A percentile compares a stretch with the other conserved stretches of the same genome.
These are phyloP conservation scores for Equus przewalskii DNA, from an alignment of 2,113 vertebrate species.

Conservation along the genomic window DNA sequence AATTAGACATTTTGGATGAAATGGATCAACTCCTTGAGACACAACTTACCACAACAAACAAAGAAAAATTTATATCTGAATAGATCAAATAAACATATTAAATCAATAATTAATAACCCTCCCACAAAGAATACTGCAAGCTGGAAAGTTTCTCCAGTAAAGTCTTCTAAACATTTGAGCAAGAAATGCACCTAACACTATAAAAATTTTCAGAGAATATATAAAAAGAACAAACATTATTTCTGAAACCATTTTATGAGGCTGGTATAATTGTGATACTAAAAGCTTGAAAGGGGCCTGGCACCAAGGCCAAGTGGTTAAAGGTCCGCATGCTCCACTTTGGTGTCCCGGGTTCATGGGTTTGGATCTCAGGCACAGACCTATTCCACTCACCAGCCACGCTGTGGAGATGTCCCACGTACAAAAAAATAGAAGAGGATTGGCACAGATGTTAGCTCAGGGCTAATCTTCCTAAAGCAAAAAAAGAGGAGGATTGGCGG, in stretches of 20 bases:
- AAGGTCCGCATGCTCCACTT: too few relatives aligned
- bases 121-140: not conserved
- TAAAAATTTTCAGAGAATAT: slow-evolving; percentile 6
- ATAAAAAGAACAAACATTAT: not conserved
- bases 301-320: too few relatives aligned
- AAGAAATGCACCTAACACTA: not conserved
- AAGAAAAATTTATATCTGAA: not conserved
- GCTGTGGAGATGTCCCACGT: too few relatives aligned
- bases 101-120: not conserved
- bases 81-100: not conserved
- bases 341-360: too few relatives aligned
- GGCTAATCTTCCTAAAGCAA: too few relatives aligned
- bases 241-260: not conserved
- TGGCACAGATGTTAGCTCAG: too few relatives aligned
- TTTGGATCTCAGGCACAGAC: too few relatives aligned
- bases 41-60: not conserved
- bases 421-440: too few relatives aligned
- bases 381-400: too few relatives aligned
- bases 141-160: not conserved
- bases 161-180: not conserved
- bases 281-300: not conserved
- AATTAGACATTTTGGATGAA: not conserved
- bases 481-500: too few relatives aligned
- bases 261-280: not conserved
- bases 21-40: not conserved